phyloP scores from a whole-genome alignment of 2,888 invertebrate species.

The Macroteleia sp. region DNA sequence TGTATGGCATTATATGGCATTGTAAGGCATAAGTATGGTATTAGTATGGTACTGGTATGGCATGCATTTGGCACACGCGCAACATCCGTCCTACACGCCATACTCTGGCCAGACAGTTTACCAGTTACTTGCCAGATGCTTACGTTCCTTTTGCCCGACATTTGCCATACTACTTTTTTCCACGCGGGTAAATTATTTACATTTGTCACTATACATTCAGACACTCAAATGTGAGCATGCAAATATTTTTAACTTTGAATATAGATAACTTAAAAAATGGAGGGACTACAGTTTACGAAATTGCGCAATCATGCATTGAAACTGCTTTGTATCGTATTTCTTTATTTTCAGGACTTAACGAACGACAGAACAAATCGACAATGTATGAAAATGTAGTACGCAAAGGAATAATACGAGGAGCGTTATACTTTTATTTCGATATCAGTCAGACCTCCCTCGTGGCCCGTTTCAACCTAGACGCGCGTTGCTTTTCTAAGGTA shows the following conservation, averaged over 20 bases:
- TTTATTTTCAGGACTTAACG: conserved; percentile 13
- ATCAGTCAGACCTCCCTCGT: conserved; percentile 36
- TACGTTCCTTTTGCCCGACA: too few relatives aligned
- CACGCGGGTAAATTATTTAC: too few relatives aligned
- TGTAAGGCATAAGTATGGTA: too few relatives aligned
- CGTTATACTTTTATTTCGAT: conserved; percentile 45
- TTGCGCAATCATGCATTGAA: neutral
- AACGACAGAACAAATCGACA: conserved; percentile 17
- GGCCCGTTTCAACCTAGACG: conserved; percentile 30
- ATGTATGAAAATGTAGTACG: conserved; percentile 30
- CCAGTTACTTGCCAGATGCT: too few relatives aligned
- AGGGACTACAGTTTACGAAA: conserved; percentile 18
- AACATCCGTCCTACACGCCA: too few relatives aligned
- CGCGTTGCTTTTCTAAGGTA: conserved; percentile 22
- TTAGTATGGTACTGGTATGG: too few relatives aligned
- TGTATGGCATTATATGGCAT: too few relatives aligned
- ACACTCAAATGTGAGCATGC: neutral
- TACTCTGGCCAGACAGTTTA: too few relatives aligned
- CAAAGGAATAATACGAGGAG: conserved; percentile 25
- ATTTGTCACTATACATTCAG: neutral
- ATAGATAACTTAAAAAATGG: neutral
- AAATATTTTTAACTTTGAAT: neutral
- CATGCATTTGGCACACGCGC: too few relatives aligned
- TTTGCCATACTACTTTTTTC: too few relatives aligned
- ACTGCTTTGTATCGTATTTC: conserved; percentile 1